These are phyloP conservation scores for Isaurus tuberculatus DNA, from an alignment of 92 coral and sea anemone species.

Conservation along the genomic window DNA sequence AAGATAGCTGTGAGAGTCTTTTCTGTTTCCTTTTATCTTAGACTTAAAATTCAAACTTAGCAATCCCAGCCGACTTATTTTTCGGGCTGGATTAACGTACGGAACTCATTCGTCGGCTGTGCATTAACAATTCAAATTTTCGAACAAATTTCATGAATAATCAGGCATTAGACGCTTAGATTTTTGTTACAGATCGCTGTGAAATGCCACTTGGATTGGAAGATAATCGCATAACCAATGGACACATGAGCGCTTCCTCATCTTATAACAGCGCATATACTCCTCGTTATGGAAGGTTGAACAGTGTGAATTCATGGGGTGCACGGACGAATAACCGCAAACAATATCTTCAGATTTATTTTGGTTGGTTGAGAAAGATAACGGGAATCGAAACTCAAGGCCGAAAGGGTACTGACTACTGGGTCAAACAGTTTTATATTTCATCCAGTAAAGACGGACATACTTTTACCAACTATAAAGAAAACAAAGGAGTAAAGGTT, in stretches of 20 bases:
- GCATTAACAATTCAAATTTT: too few species aligned
- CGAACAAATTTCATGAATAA: too few species aligned
- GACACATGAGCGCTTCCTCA: slow-evolving; percentile 29
- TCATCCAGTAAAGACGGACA: slow-evolving; percentile 59
- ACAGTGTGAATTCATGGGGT: slow-evolving; percentile 29
- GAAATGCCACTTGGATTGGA: slow-evolving; percentile 43
- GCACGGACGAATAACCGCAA: slow-evolving; percentile 12
- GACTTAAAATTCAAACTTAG: too few species aligned
- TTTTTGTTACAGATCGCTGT: slow-evolving; percentile 7
- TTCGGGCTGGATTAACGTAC: too few species aligned
- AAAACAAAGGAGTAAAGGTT: slow-evolving; percentile 29
- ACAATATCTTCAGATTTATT: slow-evolving; percentile 29
- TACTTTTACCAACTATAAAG: slow-evolving; percentile 50
- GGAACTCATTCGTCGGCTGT: too few species aligned
- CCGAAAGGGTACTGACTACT: slow-evolving; percentile 41
- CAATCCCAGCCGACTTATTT: too few species aligned
- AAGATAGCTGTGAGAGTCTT: too few species aligned
- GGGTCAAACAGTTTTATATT: slow-evolving; percentile 58
- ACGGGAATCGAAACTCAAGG: slow-evolving; percentile 66
- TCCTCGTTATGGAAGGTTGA: slow-evolving; percentile 33
- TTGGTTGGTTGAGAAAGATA: slow-evolving; percentile 17
- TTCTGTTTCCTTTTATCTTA: too few species aligned
- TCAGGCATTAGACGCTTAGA: too few species aligned
- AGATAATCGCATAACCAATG: slow-evolving; percentile 22
- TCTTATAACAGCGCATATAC: slow-evolving; percentile 33